Base-by-base conservation (phyloP, 1,140 invertebrate species). In the Cydia splendana region DNA sequence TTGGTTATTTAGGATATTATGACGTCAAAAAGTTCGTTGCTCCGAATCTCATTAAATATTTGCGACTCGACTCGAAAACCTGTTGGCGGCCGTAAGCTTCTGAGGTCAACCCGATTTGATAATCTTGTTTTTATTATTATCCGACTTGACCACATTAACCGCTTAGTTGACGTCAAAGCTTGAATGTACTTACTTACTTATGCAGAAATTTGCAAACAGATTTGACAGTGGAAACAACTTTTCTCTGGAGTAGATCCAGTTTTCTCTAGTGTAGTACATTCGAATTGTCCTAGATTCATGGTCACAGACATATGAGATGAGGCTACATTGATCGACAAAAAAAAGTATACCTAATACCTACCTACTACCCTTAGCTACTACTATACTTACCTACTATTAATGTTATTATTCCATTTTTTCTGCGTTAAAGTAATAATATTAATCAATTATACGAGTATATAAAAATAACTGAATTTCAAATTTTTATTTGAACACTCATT, bases 21-120 rank as follows among this genome's bases (percentile, higher is more conserved):
- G 67, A 71, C 67, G 67, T 71, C n/a, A 71, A 38, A 71, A 42
- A 71, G 67, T 71, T 71, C 67, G 67, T 71, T 71, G 67, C 67
- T 71, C 67, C 34, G 67, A 7, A 45, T 71, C 34, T 20, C 30
- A 71, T 69, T 69, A 69, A 38, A 42, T 42, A 71, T 71, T 71
- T 71, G 67, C 34, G 34, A 71, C 10, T 38, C 34, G 30, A 69
- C 0, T 30, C n/a, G 18, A 71, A 18, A 71, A 71, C 67, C 67
- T 45, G 67, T 71, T 42, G 34, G 2, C 34, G 34, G 30, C 67
- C 5, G 13, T 38, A 30, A n/a, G 18, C 15, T 34, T 5, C 15
- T 38, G 67, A 18, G 30, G 67, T 71, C 67, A 71, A 42, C 30
- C 34, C 34, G 67, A 34, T 71, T 71, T 38, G 34, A 38, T 71